These are phyloP conservation scores for Myotis myotis DNA, from an alignment of 2,797 vertebrate genomes.

Conservation along the genomic window DNA sequence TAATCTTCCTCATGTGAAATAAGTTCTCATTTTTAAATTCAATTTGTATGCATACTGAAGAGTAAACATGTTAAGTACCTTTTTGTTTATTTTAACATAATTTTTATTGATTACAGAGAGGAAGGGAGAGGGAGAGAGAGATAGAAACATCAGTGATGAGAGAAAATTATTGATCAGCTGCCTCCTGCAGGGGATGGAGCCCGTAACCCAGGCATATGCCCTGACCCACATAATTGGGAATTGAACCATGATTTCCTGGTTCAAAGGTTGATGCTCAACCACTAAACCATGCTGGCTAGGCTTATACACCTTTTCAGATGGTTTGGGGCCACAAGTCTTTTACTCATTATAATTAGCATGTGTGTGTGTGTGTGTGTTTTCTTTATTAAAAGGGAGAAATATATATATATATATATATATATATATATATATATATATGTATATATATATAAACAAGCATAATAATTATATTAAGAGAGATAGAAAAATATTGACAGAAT, in stretches of 20 bases:
- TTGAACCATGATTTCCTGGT: too few relatives aligned
- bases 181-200: too few relatives aligned
- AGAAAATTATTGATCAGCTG: too few relatives aligned
- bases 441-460: background rate
- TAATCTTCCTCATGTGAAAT: background rate
- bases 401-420: background rate
- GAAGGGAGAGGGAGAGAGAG: too few relatives aligned
- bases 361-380: background rate
- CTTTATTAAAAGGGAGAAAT: background rate
- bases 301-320: background rate
- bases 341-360: background rate
- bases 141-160: too few relatives aligned
- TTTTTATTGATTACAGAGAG: too few relatives aligned
- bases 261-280: too few relatives aligned
- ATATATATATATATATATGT: background rate
- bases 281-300: too few relatives aligned
- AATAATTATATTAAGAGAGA: background rate
- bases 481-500: background rate
- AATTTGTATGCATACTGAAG: background rate
- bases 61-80: background rate
- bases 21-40: background rate
- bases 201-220: too few relatives aligned
- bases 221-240: too few relatives aligned
- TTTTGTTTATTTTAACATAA: background rate
- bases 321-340: background rate